Evolutionary conservation across 2,797 vertebrate species (phyloP).

Genomic region (Salarias fasciatus): DNA sequence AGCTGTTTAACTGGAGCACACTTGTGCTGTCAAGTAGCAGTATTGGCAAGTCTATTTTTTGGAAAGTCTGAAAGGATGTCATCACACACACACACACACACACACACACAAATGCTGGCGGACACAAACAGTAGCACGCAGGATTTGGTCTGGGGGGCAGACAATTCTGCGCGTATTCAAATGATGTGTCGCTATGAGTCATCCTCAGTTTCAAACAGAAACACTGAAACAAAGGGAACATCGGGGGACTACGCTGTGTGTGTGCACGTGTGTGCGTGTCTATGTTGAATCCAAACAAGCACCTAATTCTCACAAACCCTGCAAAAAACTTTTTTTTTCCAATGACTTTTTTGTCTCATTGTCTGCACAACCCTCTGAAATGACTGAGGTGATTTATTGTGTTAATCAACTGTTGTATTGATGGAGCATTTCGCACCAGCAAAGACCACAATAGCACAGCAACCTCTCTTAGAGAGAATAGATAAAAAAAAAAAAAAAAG

Average conservation of each 20-base stretch:
- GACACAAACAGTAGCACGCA: conserved; percentile 27
- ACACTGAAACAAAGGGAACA: conserved; percentile 63
- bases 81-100: conserved; percentile 35
- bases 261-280: conserved; percentile 12
- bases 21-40: conserved; percentile 25
- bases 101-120: conserved; percentile 30
- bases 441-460: not conserved
- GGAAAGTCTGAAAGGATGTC: conserved; percentile 43
- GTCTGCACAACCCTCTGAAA: conserved; percentile 15
- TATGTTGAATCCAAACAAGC: conserved; percentile 33
- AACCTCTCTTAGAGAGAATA: too few species aligned
- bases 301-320: conserved; percentile 20
- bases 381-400: not conserved
- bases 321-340: conserved; percentile 37
- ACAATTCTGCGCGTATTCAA: conserved; percentile 59
- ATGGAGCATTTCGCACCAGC: conserved; percentile 8
- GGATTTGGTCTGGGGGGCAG: conserved; percentile 47
- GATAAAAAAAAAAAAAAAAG: too few species aligned
- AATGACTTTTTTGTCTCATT: conserved; percentile 18
- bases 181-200: conserved; percentile 70
- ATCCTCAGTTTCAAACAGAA: conserved; percentile 60
- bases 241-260: conserved; percentile 29
- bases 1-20: conserved; percentile 7
- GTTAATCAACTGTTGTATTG: too few species aligned
- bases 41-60: conserved; percentile 30